Evolutionary conservation across 1,140 invertebrate genomes (phyloP).

Genomic region (Neoseiulus cucumeris): DNA sequence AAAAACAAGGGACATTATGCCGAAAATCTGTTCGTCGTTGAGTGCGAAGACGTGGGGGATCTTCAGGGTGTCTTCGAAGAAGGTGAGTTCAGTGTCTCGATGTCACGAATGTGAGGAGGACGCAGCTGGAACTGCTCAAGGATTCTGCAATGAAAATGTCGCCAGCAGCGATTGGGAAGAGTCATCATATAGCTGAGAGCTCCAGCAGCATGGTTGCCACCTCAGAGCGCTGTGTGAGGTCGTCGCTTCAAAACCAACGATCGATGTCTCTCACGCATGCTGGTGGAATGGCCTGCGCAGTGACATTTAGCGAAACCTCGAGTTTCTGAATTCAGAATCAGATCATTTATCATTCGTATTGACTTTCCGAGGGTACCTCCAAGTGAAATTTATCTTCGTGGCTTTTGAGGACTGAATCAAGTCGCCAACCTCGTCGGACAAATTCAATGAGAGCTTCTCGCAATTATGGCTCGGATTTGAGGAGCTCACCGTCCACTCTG

Average conservation of each 20-base stretch:
- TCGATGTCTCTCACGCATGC: no score
- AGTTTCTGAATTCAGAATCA: neutral
- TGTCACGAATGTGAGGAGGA: no score
- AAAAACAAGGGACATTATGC: constrained; percentile 86
- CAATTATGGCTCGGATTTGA: neutral
- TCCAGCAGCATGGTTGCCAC: no score
- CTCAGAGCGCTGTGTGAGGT: no score
- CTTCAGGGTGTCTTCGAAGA: constrained; percentile 79
- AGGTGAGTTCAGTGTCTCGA: constrained; percentile 40
- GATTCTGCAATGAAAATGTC: no score
- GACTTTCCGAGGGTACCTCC: constrained; percentile 18
- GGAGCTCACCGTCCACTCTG: constrained; percentile 25
- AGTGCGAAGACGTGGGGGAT: constrained; percentile 82
- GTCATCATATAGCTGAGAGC: no score
- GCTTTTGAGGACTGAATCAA: no score
- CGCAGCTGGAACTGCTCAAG: no score
- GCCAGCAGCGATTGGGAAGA: no score
- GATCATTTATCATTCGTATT: neutral
- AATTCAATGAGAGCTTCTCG: neutral
- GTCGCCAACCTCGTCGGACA: no score
- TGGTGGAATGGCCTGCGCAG: no score
- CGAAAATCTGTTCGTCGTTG: constrained; percentile 80
- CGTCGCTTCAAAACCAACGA: neutral
- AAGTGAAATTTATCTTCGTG: constrained; percentile 24
- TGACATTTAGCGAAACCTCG: neutral